Conservation (phyloP, 2,113 vertebrate species). For the Stegastes partitus region DNA sequence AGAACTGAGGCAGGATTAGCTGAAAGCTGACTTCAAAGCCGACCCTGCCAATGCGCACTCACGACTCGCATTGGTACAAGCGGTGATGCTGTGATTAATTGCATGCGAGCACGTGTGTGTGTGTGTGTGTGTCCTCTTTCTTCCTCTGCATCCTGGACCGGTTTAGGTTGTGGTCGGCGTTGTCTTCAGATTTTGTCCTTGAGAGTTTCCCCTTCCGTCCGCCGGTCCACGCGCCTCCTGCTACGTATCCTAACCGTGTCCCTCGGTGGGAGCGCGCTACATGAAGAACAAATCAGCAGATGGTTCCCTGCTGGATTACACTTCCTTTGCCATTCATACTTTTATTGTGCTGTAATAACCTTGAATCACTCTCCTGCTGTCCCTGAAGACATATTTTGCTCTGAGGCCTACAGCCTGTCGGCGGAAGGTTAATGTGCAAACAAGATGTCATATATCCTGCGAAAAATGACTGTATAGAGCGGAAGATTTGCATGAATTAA, state of each 20-base stretch:
- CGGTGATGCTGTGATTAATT: slow-evolving; percentile 41
- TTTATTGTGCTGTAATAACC: slow-evolving; percentile 54
- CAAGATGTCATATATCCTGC: slow-evolving; percentile 48
- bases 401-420: slow-evolving; percentile 36
- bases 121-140: slow-evolving; percentile 26
- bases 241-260: slow-evolving; percentile 47
- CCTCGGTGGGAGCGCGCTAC: slow-evolving; percentile 52
- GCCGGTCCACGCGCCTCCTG: slow-evolving; percentile 30
- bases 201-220: slow-evolving; percentile 63
- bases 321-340: slow-evolving; percentile 64
- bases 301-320: slow-evolving; percentile 71
- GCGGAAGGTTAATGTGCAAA: slow-evolving; percentile 37
- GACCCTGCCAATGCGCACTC: slow-evolving; percentile 15
- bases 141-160: slow-evolving; percentile 49
- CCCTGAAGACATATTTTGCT: slow-evolving; percentile 38
- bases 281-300: slow-evolving; percentile 71
- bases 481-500: slow-evolving; percentile 36
- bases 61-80: slow-evolving; percentile 21
- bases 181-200: slow-evolving; percentile 68
- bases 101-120: slow-evolving; percentile 15
- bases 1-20: slow-evolving; percentile 58
- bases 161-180: background rate
- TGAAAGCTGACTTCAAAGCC: slow-evolving; percentile 65
- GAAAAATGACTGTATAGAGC: slow-evolving; percentile 8
- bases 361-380: slow-evolving; percentile 39